Evolutionary conservation across 2,888 invertebrate genomes (phyloP), one percentile per base, ranked within the genome.

Genomic region (Hemithea aestivaria): DNA sequence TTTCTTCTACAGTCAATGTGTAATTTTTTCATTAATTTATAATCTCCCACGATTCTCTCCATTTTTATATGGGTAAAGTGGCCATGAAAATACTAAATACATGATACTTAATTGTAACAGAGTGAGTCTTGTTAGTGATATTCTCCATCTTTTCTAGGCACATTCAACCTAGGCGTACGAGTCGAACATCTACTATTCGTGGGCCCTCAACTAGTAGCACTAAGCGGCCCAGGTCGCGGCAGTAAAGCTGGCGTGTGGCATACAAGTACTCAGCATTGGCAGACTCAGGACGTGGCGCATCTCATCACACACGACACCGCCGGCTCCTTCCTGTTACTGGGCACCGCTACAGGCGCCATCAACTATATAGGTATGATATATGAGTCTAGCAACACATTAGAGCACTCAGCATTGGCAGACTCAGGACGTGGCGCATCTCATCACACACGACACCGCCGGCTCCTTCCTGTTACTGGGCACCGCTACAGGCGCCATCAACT

Each of bases 321-420:
- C 10, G 98, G 98, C 0, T 97, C 97, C 0, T 98, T 99, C 73
- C 88, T 99, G 1, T 82, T 99, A 21, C 89, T 99, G 0, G 99
- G 99, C 1, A 98, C 98, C 58, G 96, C 96, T 56, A 97, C 98
- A 62, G 99, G 99, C 7, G 96, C 96, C 35, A 97, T 98, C 58
- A 98, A 97, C 81, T 97, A 98, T 78, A 98, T 98, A 60, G 97
- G 97, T 96, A 78, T 8, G 2, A 6, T 26, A n/a, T n/a, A n/a
- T n/a, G n/a, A n/a, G n/a, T n/a, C n/a, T n/a, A n/a, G n/a, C n/a
- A n/a, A n/a, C n/a, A n/a, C 98, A 99, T 78, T 96, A 98, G 0
- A 98, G 98, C 93, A 97, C 98, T 0, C 97, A 98, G 64, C 97
- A 98, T 78, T 99, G 98, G 97, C 98, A 98, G 88, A 84, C 96